Base-by-base conservation (phyloP, 2,797 vertebrate species). In the Linurgus olivaceus region DNA sequence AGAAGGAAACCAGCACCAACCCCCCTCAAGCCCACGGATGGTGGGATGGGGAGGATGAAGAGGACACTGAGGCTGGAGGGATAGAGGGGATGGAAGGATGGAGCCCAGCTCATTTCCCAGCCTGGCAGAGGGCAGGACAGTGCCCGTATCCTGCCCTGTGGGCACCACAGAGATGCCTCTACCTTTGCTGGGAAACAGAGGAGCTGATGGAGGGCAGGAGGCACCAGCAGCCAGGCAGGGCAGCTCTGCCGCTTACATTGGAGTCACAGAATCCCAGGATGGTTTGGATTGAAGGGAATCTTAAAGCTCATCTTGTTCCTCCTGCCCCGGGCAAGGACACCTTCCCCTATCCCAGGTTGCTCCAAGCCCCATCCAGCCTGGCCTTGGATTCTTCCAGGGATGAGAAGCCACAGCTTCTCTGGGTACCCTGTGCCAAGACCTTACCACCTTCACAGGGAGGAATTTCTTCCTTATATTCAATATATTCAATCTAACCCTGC, bases 251-350 rank as follows among this genome's bases (percentile, higher is more conserved):
- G 71, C 74, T 26, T 4, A 0, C 47, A 7, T 10, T 16, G 37
- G 28, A 63, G 24, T 9, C 44, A 23, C 17, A 45, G n/a, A 83
- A 51, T 18, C 25, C 37, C 37, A 40, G 38, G 38, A 23, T 10
- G 25, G 18, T 26, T 71, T 65, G 25, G 17, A 7, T 6, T 51
- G 51, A 58, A 58, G 17, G 44, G n/a, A 55, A 11, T 51, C 29
- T 31, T 45, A 25, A 31, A 76, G 20, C 6, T 1, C 25, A 14
- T 10, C 33, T 16, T 8, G 6, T 44, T 51, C 57, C 42, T 11
- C 14, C 9, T 62, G 23, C 9, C 9, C 2, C 0, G 1, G 38
- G 25, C 54, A 35, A 54, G 11, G 5, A 37, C 48, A 50, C 9
- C 7, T 76, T 33, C 25, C 38, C 21, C 57, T 26, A 3, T 1